Evolutionary conservation across 1,140 invertebrate species (phyloP).

Genomic region (Solenopsis invicta): DNA sequence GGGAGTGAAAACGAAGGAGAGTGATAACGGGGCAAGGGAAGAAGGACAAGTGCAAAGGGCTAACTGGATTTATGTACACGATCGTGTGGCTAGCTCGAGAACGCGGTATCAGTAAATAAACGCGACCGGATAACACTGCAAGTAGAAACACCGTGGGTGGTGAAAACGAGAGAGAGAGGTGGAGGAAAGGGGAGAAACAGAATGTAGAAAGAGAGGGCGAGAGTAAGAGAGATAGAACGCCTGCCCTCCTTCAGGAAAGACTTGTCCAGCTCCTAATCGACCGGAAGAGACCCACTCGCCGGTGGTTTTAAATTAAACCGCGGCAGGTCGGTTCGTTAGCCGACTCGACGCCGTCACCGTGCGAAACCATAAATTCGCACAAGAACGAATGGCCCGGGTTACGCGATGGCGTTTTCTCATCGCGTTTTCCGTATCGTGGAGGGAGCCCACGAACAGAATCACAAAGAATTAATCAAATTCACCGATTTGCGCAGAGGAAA

Average conservation of each 20-base stretch:
- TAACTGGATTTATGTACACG: constrained; percentile 82
- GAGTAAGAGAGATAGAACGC: constrained; percentile 63
- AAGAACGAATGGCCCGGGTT: constrained; percentile 70
- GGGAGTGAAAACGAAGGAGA: constrained; percentile 24
- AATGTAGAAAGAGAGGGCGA: neutral
- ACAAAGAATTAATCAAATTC: constrained; percentile 64
- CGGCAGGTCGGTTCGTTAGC: constrained; percentile 76
- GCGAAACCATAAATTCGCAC: constrained; percentile 76
- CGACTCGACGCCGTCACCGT: constrained; percentile 70
- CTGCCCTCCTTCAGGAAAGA: constrained; percentile 72
- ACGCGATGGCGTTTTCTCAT: constrained; percentile 24
- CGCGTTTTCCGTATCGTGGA: constrained; percentile 60
- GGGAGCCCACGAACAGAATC: neutral
- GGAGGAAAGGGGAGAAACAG: constrained; percentile 20
- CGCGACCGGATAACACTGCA: constrained; percentile 70
- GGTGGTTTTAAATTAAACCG: constrained; percentile 82
- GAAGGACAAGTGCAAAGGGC: constrained; percentile 64
- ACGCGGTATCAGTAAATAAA: constrained; percentile 84
- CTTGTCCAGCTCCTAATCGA: constrained; percentile 82
- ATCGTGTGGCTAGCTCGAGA: constrained; percentile 79
- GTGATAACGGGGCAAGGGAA: constrained; percentile 34
- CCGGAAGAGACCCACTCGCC: constrained; percentile 78
- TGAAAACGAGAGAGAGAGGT: neutral
- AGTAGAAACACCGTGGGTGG: constrained; percentile 51
- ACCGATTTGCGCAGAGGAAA: neutral